Evolutionary conservation across 2,113 vertebrate species (phyloP).

Genomic region (Oceanites oceanicus): DNA sequence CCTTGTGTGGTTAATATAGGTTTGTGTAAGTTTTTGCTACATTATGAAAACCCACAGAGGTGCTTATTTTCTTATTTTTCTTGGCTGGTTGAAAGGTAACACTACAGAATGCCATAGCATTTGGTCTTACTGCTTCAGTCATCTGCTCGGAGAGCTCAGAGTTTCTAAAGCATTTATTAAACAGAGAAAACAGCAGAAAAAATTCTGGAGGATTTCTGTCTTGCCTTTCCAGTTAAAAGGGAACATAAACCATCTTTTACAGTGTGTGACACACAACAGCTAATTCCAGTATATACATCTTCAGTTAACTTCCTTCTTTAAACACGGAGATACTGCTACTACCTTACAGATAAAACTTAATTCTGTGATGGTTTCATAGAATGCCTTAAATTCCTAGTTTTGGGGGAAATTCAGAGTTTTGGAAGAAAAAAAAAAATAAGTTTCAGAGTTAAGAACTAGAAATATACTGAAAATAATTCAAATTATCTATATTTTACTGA

Average conservation of each 20-base stretch:
- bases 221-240: neutral
- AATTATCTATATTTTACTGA: neutral
- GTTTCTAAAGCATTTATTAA: neutral
- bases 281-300: neutral
- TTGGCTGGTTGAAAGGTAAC: neutral
- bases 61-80: constrained; percentile 19
- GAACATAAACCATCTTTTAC: neutral
- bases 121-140: neutral
- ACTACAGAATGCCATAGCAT: neutral
- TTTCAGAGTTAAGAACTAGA: neutral
- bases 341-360: neutral
- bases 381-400: neutral
- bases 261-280: neutral
- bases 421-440: neutral
- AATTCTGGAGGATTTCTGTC: neutral
- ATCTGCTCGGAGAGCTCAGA: neutral
- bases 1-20: neutral
- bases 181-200: neutral
- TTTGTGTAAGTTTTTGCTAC: constrained; percentile 1
- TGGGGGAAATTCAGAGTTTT: neutral
- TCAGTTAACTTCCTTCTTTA: neutral
- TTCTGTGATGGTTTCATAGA: neutral
- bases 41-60: neutral
- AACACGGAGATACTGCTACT: neutral
- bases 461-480: neutral